These are phyloP conservation scores for Colinus virginianus DNA, from an alignment of 2,113 vertebrate genomes.

Conservation along the genomic window DNA sequence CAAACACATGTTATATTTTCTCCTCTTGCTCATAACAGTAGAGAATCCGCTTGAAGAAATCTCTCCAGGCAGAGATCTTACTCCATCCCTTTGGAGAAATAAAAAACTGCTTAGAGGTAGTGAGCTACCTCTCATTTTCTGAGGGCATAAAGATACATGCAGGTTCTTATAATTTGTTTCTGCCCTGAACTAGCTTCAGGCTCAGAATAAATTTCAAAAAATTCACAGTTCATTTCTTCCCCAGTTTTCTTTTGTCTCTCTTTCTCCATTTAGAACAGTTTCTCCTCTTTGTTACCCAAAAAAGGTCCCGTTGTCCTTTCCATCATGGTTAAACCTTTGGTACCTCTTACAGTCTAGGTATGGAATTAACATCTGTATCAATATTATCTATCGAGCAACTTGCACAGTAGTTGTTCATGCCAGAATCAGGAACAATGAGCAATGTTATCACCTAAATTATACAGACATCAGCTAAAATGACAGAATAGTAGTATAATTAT, in stretches of 20 bases:
- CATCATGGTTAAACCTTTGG: not conserved
- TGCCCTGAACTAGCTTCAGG: not conserved
- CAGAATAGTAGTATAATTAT: too few species aligned
- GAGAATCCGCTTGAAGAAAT: not conserved
- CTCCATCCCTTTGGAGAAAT: not conserved
- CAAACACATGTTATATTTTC: not conserved
- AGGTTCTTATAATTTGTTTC: not conserved
- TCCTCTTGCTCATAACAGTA: not conserved
- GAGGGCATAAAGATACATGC: not conserved
- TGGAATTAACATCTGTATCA: not conserved
- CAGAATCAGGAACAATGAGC: too few species aligned
- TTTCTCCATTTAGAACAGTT: not conserved
- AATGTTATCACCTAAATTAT: too few species aligned
- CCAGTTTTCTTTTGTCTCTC: not conserved
- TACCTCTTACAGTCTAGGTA: not conserved
- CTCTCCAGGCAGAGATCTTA: not conserved
- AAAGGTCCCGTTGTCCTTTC: not conserved
- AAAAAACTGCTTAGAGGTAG: not conserved
- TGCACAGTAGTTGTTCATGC: accelerated
- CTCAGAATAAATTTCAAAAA: not conserved
- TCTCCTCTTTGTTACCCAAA: not conserved
- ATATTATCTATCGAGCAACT: not conserved
- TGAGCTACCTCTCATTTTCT: not conserved
- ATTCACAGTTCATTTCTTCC: not conserved
- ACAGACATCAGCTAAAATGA: too few species aligned